These are phyloP conservation scores for Andrena chrysosceles DNA, from an alignment of 2,888 invertebrate species.

Conservation along the genomic window DNA sequence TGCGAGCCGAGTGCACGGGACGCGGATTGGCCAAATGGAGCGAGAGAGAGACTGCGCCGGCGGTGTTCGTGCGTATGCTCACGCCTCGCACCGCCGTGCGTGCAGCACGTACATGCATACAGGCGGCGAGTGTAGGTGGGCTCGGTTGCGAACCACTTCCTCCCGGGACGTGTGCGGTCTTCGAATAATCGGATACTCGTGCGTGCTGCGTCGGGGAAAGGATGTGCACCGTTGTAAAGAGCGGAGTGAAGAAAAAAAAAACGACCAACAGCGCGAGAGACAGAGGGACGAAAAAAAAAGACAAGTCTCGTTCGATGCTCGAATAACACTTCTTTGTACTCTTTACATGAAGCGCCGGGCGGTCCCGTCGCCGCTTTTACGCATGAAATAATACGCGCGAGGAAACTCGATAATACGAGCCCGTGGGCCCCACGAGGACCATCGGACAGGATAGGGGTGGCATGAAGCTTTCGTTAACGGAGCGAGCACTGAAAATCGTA, in stretches of 20 bases:
- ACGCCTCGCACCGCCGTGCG: slow-evolving; percentile 26
- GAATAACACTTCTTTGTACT: slow-evolving; percentile 66
- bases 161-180: slow-evolving; percentile 79
- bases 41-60: slow-evolving; percentile 63
- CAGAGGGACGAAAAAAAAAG: slow-evolving; percentile 19
- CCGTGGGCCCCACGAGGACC: background rate
- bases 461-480: slow-evolving; percentile 33
- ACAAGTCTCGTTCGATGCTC: slow-evolving; percentile 53
- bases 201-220: slow-evolving; percentile 70
- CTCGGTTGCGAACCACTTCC: slow-evolving; percentile 78
- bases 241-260: slow-evolving; percentile 19
- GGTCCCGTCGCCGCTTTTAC: slow-evolving; percentile 51
- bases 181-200: slow-evolving; percentile 82
- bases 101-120: slow-evolving; percentile 21
- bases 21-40: slow-evolving; percentile 77
- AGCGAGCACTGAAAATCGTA: background rate
- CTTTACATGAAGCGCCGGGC: slow-evolving; percentile 45
- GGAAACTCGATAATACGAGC: slow-evolving; percentile 48
- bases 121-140: slow-evolving; percentile 65
- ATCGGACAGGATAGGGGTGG: background rate
- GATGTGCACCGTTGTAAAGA: slow-evolving; percentile 68
- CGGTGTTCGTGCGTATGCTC: slow-evolving; percentile 52
- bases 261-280: background rate
- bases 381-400: slow-evolving; percentile 51
- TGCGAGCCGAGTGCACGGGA: slow-evolving; percentile 65